phyloP scores from a whole-genome alignment of 2,113 vertebrate species.

The Crotophaga sulcirostris region DNA sequence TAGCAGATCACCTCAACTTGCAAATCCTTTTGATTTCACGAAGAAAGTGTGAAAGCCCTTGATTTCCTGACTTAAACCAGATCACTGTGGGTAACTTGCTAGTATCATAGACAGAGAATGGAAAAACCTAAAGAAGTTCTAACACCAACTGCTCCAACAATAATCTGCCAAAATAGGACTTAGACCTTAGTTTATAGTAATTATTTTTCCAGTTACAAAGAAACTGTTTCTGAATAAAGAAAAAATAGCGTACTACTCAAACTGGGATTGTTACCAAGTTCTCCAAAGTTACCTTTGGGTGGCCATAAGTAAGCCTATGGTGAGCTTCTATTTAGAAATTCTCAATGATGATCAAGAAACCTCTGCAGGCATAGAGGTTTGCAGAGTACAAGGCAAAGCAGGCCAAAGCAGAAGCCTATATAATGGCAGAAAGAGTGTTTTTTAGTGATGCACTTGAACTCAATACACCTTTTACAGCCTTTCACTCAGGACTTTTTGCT shows the following conservation, averaged over 20 bases:
- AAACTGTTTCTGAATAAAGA: background rate
- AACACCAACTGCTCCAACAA: background rate
- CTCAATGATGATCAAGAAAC: background rate
- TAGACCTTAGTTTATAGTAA: background rate
- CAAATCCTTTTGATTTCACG: background rate
- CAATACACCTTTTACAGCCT: background rate
- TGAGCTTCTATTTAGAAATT: background rate
- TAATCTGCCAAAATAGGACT: background rate
- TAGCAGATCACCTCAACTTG: background rate
- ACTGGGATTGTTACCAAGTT: background rate
- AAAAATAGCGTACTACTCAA: background rate
- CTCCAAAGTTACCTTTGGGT: background rate
- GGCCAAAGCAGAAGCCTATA: background rate
- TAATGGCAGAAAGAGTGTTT: background rate
- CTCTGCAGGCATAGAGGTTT: background rate
- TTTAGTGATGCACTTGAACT: background rate
- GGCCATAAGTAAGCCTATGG: background rate
- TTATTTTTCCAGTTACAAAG: background rate
- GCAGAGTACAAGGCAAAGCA: background rate
- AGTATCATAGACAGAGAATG: background rate
- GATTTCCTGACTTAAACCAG: background rate
- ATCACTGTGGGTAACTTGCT: background rate
- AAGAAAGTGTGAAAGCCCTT: background rate
- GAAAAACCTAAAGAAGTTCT: background rate
- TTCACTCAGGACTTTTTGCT: background rate